Percentiles rank a stretch among this genome's conserved stretches.
Conservation (phyloP, 2,797 vertebrate species). For the Enteromius afrohamiltoni region DNA sequence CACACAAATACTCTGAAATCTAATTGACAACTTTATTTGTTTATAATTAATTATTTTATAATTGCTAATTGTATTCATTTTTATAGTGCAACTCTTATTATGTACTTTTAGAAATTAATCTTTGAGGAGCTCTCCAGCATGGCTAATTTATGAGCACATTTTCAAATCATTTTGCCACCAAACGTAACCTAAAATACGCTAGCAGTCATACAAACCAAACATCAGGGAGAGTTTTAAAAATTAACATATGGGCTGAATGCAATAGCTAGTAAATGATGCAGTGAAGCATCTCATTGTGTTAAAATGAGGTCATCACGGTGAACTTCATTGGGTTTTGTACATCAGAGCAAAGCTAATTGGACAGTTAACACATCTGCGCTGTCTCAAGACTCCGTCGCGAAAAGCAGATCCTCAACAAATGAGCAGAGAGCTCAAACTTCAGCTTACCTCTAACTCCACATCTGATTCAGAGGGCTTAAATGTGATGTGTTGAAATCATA, state of each 20-base stretch:
- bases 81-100: background rate
- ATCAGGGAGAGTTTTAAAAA: background rate
- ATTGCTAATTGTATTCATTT: background rate
- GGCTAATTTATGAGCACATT: background rate
- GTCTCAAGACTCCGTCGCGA: slow-evolving; percentile 13
- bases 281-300: slow-evolving; percentile 18
- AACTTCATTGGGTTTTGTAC: slow-evolving; percentile 18
- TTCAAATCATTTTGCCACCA: background rate
- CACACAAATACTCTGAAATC: background rate
- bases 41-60: background rate
- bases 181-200: background rate
- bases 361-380: slow-evolving; percentile 5
- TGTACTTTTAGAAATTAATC: background rate
- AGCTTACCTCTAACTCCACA: background rate
- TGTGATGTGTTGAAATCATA: slow-evolving; percentile 15
- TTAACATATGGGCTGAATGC: background rate
- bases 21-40: background rate
- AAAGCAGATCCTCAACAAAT: background rate
- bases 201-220: background rate
- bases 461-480: slow-evolving; percentile 18
- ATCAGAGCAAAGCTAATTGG: slow-evolving; percentile 43
- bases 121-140: background rate
- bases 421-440: slow-evolving; percentile 11
- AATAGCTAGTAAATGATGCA: slow-evolving; percentile 18
- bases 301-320: slow-evolving; percentile 39